Conservation (phyloP, 2,113 vertebrate genomes). For the Tamias sibiricus region DNA sequence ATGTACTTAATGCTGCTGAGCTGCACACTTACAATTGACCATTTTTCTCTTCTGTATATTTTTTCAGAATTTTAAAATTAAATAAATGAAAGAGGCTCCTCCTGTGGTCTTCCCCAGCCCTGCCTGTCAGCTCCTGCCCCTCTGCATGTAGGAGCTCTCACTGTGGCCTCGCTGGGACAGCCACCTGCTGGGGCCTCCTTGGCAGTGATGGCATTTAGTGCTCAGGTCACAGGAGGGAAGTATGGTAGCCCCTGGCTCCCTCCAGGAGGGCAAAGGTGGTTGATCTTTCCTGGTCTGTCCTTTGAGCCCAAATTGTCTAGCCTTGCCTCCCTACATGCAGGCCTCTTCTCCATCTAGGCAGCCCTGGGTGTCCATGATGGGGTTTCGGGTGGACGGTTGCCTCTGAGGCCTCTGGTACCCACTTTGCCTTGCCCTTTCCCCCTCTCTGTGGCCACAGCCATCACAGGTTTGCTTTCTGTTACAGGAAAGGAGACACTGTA, state of each 20-base stretch:
- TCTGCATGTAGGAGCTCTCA: neutral
- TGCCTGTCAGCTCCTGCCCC: too few species aligned
- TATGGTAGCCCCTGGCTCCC: neutral
- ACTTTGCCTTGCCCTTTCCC: neutral
- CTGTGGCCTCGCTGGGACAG: rapidly evolving
- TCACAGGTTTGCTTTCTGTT: neutral
- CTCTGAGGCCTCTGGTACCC: too few species aligned
- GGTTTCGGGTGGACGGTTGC: rapidly evolving
- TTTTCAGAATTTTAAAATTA: neutral
- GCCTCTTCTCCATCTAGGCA: neutral
- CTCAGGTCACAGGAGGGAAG: neutral
- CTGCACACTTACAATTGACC: neutral
- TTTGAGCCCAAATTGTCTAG: neutral
- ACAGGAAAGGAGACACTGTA: neutral
- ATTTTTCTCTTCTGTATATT: neutral
- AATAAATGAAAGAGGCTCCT: neutral
- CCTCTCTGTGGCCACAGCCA: neutral
- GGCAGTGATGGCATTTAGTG: rapidly evolving
- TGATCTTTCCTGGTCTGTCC: neutral
- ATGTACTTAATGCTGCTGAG: neutral
- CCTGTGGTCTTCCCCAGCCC: rapidly evolving
- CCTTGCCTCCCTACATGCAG: rapidly evolving
- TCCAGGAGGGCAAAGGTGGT: neutral
- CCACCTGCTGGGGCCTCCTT: rapidly evolving
- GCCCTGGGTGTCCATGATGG: neutral